Base-by-base conservation (phyloP, 2,888 invertebrate species). In the Acrobasis repandana region DNA sequence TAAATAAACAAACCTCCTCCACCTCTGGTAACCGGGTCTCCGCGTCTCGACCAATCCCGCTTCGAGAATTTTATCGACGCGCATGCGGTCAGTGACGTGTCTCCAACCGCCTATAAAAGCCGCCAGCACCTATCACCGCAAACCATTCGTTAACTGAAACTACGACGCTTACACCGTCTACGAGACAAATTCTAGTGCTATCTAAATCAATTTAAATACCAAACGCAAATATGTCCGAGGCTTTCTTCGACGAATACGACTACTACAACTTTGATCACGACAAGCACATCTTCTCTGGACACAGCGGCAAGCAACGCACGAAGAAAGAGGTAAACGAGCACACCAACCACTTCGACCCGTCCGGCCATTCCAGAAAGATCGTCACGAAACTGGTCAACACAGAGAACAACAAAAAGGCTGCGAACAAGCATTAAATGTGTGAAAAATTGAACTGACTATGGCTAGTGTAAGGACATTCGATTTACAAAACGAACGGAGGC, bases 191-290 rank as follows among this genome's bases (percentile, higher is more conserved):
- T 75, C 71, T 78, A 79, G 68, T 75, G 72, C 9, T 43, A 56
- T 20, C n/a, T 34, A 11, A 69, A 67, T 70, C 75, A 77, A 74
- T 66, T 72, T 71, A 61, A 70, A 70, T 69, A 66, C 64, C 76
- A 82, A 76, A 78, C 70, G 69, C 74, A 89, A 94, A 88, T 83
- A 97, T 97, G 97, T 96, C 97, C 79, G 96, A 96, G 89, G 93
- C 93, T 76, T 95, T 96, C 92, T 95, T 96, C 85, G 98, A 98
- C 92, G 95, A 97, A 82, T 97, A 97, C 94, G 98, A 98, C 82
- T 96, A 97, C 83, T 98, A 97, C 94, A 98, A 98, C 90, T 98
- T 96, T 88, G 97, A 97, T 75, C 95, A 96, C 93, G 98, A 97
- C 86, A 98, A 98, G 89, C 95, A 96, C 84, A 95, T 98, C 67